Conservation (phyloP, 92 coral and sea anemone species). For the Porites rus region DNA sequence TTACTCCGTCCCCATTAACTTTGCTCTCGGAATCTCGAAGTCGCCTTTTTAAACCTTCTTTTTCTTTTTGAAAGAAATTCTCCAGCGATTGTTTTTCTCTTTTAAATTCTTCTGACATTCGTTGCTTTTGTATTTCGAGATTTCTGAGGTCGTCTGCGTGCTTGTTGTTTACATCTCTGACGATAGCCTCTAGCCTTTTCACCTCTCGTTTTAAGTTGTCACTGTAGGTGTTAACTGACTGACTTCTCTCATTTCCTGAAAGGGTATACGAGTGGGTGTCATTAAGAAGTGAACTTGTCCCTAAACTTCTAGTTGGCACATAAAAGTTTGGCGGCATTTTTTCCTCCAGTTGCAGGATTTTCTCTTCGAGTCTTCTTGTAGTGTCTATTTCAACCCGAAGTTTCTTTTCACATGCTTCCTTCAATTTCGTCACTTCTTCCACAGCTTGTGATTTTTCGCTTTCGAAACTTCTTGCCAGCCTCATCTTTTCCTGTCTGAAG, state of each 20-base stretch:
- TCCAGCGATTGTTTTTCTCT: constrained; percentile 71
- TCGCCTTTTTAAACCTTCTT: constrained; percentile 52
- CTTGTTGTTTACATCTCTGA: constrained; percentile 64
- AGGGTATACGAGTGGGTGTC: not conserved
- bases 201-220: constrained; percentile 73
- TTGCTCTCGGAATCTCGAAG: constrained; percentile 53
- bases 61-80: constrained; percentile 72
- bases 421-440: constrained; percentile 67
- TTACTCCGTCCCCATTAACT: not conserved
- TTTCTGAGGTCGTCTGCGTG: constrained; percentile 75
- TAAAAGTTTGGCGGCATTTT: constrained; percentile 29
- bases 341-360: constrained; percentile 56
- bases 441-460: constrained; percentile 73
- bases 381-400: constrained; percentile 63
- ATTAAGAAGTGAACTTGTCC: not conserved
- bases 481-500: constrained; percentile 71
- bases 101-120: constrained; percentile 78
- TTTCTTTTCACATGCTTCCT: constrained; percentile 67
- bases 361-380: constrained; percentile 64
- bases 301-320: not conserved
- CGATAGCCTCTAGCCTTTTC: constrained; percentile 62
- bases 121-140: constrained; percentile 71
- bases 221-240: constrained; percentile 21
- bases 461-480: constrained; percentile 59
- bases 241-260: constrained; percentile 27